phyloP scores from a whole-genome alignment of 2,888 invertebrate species.

The Synanthedon vespiformis region DNA sequence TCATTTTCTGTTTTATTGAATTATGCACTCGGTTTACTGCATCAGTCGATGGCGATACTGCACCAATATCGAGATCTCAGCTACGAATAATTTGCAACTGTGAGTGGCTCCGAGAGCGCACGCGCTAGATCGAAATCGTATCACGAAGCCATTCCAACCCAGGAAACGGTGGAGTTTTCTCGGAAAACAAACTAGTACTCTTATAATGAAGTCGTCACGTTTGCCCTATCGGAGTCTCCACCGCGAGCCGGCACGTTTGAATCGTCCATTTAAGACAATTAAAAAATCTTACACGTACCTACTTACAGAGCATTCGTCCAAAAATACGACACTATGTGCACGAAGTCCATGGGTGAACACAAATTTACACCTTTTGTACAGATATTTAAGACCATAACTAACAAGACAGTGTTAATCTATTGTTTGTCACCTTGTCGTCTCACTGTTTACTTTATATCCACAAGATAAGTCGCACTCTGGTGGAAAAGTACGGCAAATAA shows the following conservation, averaged over 20 bases:
- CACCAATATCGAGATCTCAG: constrained; percentile 30
- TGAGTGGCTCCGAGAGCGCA: constrained; percentile 28
- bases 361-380: neutral
- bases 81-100: constrained; percentile 39
- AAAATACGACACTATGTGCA: too few relatives aligned
- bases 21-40: too few relatives aligned
- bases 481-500: constrained; percentile 7
- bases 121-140: constrained; percentile 44
- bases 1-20: too few relatives aligned
- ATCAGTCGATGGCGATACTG: too few relatives aligned
- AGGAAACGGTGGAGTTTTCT: constrained; percentile 37
- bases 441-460: neutral
- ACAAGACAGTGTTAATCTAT: neutral
- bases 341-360: too few relatives aligned
- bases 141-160: constrained; percentile 34
- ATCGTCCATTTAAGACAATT: constrained; percentile 6
- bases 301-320: neutral
- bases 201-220: constrained; percentile 37
- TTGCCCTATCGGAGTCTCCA: constrained; percentile 13
- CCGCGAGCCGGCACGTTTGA: constrained; percentile 12
- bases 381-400: neutral
- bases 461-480: neutral
- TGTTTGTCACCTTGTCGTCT: neutral
- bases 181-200: constrained; percentile 25
- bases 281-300: neutral